Evolutionary conservation across 2,113 vertebrate genomes (phyloP).

Genomic region (Bos indicus): DNA sequence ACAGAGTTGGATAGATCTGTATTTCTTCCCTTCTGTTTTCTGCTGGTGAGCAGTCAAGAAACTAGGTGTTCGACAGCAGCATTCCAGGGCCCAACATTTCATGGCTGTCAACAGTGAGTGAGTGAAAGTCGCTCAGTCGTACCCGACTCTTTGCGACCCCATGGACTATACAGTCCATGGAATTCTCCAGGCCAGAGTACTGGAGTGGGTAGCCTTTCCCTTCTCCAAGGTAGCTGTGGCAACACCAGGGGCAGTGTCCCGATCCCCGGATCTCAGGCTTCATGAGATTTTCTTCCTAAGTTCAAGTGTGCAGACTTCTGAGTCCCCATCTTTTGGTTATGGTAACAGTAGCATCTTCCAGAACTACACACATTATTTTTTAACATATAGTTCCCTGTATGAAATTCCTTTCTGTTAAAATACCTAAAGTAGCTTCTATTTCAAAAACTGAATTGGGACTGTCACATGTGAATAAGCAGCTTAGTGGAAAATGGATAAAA

Average conservation of each 20-base stretch:
- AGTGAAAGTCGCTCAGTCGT: neutral
- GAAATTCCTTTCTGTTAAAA: constrained; percentile 4
- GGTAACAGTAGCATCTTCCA: neutral
- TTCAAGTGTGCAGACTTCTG: neutral
- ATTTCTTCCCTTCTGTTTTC: neutral
- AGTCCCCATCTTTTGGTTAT: neutral
- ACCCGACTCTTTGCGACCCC: neutral
- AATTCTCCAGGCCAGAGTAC: neutral
- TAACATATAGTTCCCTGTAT: neutral
- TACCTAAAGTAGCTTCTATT: neutral
- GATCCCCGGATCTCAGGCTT: neutral
- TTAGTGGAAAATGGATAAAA: neutral
- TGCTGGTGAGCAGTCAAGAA: neutral
- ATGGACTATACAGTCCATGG: neutral
- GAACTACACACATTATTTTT: neutral
- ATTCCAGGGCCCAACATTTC: neutral
- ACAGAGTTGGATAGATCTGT: neutral
- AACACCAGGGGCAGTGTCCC: neutral
- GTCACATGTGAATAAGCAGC: neutral
- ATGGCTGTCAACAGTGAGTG: neutral
- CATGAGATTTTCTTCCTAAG: neutral
- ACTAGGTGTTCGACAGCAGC: neutral
- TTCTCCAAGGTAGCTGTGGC: neutral
- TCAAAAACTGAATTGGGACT: neutral
- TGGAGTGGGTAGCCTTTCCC: neutral